Evolutionary conservation across 2,888 invertebrate genomes (phyloP), one percentile per base, ranked within the genome.

Genomic region (Mimachlamys varia): DNA sequence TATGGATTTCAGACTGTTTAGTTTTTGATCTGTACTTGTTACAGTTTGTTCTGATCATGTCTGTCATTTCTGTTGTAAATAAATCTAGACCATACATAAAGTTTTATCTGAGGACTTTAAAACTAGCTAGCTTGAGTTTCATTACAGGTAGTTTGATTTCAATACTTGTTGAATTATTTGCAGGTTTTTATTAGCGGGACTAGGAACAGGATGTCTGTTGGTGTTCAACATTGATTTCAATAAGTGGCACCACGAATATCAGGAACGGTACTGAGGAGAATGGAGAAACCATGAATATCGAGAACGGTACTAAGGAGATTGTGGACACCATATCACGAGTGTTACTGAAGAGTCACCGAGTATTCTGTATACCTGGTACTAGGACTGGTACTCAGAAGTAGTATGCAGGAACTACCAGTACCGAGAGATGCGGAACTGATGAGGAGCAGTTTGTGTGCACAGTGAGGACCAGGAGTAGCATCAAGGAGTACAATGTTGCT

Each of bases 171-270:
- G 44, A 44, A 44, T 33, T 15, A 91, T 76, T 97, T 97, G n/a
- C 97, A 99, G 99, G 97, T 99, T 99, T 97, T 97, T 99, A 94
- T 97, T 99, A 96, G 99, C 99, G 95, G 99, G 99, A 90, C 97
- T 99, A 91, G 99, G 99, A 91, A 99, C 99, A 94, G 99, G 99
- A 90, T 99, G 99, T 90, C 98, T 99, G 94, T 99, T 99, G 92
- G 99, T 99, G 95, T 99, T 99, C 97, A 99, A 99, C 97, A 99
- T 99, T 97, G 99, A 99, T 97, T 99, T 99, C 97, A 99, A 99
- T 95, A 97, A 97, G 91, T 97, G 97, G 97, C 97, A 97, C 93
- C 97, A 97, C 90, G 97, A 97, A 93, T 97, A 96, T 92, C 97
- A 97, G 93, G 96, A 96, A 89, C 94, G 95, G 88, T 96, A 96